phyloP scores from a whole-genome alignment of 2,888 invertebrate genomes.

The Harpalus rufipes region DNA sequence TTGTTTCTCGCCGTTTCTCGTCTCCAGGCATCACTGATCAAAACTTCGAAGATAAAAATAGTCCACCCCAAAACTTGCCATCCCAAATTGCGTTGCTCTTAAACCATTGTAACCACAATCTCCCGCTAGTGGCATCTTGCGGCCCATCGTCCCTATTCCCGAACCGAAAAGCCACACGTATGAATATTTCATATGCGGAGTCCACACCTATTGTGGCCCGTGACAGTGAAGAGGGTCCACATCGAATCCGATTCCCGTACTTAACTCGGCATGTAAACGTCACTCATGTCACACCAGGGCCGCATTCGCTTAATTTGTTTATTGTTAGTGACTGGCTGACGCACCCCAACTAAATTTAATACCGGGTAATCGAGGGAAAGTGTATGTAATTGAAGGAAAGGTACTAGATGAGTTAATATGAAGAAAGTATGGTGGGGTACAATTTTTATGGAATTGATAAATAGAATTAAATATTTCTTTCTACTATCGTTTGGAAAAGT shows the following conservation, averaged over 20 bases:
- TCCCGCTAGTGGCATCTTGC: neutral
- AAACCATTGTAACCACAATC: conserved; percentile 1
- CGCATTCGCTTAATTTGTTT: conserved; percentile 50
- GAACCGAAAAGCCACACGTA: conserved; percentile 67
- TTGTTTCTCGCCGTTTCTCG: no score
- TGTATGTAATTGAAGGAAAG: neutral
- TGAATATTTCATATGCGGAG: conserved; percentile 76
- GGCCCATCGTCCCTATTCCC: conserved; percentile 7
- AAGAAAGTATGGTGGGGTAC: neutral
- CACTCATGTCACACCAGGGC: conserved; percentile 69
- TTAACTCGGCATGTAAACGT: conserved; percentile 71
- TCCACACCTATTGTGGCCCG: conserved; percentile 75
- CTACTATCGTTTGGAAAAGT: no score
- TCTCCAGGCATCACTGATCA: no score
- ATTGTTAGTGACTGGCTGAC: conserved; percentile 40
- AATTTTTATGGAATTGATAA: no score
- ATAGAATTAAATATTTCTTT: no score
- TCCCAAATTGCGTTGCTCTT: neutral
- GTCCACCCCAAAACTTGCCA: neutral
- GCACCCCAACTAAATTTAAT: conserved; percentile 24
- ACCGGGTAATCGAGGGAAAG: conserved; percentile 2
- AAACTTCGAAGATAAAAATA: neutral
- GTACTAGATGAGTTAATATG: neutral
- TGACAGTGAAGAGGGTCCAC: conserved; percentile 75
- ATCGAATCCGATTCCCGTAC: conserved; percentile 73